Evolutionary conservation across 2,888 invertebrate species (phyloP).

Genomic region (Galerucella nymphaeae): DNA sequence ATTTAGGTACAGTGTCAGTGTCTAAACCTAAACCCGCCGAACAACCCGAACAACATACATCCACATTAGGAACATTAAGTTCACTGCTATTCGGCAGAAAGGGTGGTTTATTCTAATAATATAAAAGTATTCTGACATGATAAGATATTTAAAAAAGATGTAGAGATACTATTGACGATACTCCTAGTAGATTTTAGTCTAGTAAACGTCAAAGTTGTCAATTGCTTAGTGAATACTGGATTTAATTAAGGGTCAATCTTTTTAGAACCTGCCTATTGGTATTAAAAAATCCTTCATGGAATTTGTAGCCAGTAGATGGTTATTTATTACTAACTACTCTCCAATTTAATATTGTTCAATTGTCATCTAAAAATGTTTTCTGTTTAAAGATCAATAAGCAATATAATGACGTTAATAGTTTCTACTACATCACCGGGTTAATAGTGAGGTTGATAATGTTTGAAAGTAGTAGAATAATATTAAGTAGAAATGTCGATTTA

Average conservation of each 20-base stretch:
- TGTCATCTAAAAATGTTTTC: too few species aligned
- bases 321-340: too few species aligned
- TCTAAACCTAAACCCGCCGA: slow-evolving; percentile 48
- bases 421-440: neutral
- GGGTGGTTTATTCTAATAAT: slow-evolving; percentile 78
- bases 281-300: too few species aligned
- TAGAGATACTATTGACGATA: slow-evolving; percentile 10
- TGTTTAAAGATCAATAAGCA: neutral
- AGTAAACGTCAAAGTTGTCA: neutral
- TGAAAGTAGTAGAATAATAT: neutral
- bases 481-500: neutral
- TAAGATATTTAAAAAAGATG: neutral
- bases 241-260: too few species aligned
- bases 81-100: slow-evolving; percentile 86
- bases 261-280: too few species aligned
- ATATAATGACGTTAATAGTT: neutral
- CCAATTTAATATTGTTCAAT: too few species aligned
- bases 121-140: neutral
- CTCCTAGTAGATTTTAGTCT: neutral
- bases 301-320: too few species aligned
- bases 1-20: slow-evolving; percentile 69
- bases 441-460: neutral
- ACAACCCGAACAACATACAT: slow-evolving; percentile 55
- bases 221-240: neutral
- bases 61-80: slow-evolving; percentile 78